A percentile compares a stretch with the other conserved stretches of the same genome.
Conservation (phyloP, 2,888 invertebrate genomes). For the Synanthedon andrenaeformis region DNA sequence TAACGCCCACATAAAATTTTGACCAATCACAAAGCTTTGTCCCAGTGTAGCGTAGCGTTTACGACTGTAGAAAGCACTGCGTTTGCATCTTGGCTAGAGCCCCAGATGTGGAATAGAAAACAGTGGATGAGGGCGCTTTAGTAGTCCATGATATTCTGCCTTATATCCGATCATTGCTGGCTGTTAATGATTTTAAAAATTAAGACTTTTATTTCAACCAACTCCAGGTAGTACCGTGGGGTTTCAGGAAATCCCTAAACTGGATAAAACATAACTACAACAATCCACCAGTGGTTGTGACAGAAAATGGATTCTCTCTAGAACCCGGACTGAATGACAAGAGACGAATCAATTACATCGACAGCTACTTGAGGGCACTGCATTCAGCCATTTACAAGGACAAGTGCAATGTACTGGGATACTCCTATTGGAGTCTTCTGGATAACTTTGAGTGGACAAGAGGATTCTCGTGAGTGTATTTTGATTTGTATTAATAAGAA, state of each 20-base stretch:
- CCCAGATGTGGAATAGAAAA: too few relatives aligned
- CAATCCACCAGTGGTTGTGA: constrained; percentile 69
- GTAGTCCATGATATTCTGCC: too few relatives aligned
- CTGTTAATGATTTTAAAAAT: too few relatives aligned
- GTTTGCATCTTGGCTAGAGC: too few relatives aligned
- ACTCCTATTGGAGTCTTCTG: constrained; percentile 82
- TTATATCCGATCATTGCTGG: too few relatives aligned
- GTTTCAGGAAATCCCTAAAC: constrained; percentile 73
- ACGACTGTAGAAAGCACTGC: too few relatives aligned
- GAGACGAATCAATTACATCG: constrained; percentile 64
- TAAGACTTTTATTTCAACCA: too few relatives aligned
- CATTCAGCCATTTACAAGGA: constrained; percentile 63
- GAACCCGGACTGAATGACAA: constrained; percentile 49
- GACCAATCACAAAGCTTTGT: too few relatives aligned
- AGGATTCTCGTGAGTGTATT: constrained; percentile 73
- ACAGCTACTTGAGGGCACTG: constrained; percentile 54
- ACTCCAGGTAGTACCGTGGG: constrained; percentile 73
- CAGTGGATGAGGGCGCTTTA: too few relatives aligned
- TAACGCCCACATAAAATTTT: too few relatives aligned
- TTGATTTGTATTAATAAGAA: too few relatives aligned
- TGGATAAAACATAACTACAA: constrained; percentile 72
- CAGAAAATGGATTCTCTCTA: constrained; percentile 73
- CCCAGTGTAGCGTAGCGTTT: too few relatives aligned
- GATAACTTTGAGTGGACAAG: constrained; percentile 86
- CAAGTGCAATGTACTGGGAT: constrained; percentile 72